Conservation (phyloP, 2,888 invertebrate genomes). For the Timema cristinae region DNA sequence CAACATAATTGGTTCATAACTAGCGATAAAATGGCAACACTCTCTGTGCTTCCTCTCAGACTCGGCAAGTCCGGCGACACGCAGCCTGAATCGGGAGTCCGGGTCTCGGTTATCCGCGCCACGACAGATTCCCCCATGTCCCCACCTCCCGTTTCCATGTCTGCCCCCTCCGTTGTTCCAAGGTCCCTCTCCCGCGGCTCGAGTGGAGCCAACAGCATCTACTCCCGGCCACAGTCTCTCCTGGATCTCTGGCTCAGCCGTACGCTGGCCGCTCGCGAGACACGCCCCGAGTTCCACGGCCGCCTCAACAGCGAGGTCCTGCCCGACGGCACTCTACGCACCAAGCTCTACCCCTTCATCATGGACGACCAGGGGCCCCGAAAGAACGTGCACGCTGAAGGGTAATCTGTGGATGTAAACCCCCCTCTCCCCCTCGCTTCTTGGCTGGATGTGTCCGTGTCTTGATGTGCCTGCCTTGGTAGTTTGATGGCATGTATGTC, state of each 20-base stretch:
- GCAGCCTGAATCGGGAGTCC: slow-evolving; percentile 40
- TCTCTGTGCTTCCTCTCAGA: slow-evolving; percentile 16
- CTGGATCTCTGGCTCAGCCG: slow-evolving; percentile 63
- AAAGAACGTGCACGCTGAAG: slow-evolving; percentile 25
- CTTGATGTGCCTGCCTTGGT: no score
- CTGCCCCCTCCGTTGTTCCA: slow-evolving; percentile 23
- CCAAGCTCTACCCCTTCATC: slow-evolving; percentile 72
- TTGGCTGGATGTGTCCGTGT: no score
- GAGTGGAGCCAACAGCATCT: slow-evolving; percentile 37
- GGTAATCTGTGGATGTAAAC: slow-evolving; percentile 17
- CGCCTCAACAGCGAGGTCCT: slow-evolving; percentile 42
- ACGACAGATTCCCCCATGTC: slow-evolving; percentile 85
- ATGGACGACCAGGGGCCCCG: slow-evolving; percentile 39
- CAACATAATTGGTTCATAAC: no score
- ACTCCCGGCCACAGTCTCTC: slow-evolving; percentile 52
- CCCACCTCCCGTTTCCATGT: slow-evolving; percentile 51
- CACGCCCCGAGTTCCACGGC: slow-evolving; percentile 57
- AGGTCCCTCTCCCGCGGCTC: slow-evolving; percentile 19
- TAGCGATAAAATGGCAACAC: no score
- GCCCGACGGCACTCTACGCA: slow-evolving; percentile 53
- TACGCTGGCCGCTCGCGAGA: slow-evolving; percentile 38
- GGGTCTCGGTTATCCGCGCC: slow-evolving; percentile 61
- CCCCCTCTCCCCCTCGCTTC: no score
- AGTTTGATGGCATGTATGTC: no score
- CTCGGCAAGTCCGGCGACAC: slow-evolving; percentile 37